phyloP scores from a whole-genome alignment of 2,797 vertebrate genomes.

The Halcyon badia region DNA sequence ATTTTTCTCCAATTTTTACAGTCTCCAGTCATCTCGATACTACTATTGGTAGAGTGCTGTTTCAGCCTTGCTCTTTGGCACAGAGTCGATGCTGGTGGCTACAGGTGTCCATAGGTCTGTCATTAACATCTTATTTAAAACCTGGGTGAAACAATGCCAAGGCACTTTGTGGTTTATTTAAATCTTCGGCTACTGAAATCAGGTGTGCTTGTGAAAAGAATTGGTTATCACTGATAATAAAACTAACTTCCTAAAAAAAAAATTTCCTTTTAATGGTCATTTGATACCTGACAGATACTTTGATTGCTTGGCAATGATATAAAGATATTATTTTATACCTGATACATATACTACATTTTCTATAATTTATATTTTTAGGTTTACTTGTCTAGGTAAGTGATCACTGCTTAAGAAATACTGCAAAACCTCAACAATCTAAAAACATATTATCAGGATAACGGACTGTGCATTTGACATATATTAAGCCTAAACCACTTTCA shows the following conservation, averaged over 20 bases:
- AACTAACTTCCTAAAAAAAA: not conserved
- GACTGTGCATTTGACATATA: not conserved
- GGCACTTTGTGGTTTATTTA: not conserved
- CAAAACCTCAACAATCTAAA: not conserved
- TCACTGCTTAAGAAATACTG: not conserved
- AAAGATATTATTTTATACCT: not conserved
- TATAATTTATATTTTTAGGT: not conserved
- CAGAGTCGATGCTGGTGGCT: not conserved
- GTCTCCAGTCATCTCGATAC: not conserved
- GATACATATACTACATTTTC: not conserved
- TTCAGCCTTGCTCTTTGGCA: not conserved
- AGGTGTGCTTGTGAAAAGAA: not conserved
- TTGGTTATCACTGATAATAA: not conserved
- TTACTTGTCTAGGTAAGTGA: not conserved
- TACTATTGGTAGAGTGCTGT: not conserved
- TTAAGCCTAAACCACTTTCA: not conserved
- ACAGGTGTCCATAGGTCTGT: accelerated
- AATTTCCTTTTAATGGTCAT: not conserved
- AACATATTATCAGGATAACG: not conserved
- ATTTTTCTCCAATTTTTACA: not conserved
- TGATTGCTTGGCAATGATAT: not conserved
- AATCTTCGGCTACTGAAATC: not conserved
- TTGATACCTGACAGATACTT: not conserved
- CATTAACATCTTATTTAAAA: not conserved
- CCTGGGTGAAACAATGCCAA: not conserved